Conservation (phyloP, 2,797 vertebrate species). For the Cossypha niveicapilla region DNA sequence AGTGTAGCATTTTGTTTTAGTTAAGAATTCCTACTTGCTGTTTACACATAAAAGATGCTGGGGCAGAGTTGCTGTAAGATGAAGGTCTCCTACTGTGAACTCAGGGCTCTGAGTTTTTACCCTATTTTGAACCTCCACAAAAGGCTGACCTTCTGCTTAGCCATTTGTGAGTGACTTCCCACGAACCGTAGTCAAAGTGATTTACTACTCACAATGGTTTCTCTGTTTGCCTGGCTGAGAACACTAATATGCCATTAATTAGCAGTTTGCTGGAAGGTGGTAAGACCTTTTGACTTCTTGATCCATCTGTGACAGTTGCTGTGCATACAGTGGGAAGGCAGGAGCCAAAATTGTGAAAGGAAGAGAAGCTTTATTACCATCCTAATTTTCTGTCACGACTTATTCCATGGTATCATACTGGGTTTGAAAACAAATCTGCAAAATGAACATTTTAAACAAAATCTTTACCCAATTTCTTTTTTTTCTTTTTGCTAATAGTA, state of each 20-base stretch:
- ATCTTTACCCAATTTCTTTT: not conserved
- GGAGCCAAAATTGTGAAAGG: not conserved
- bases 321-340: not conserved
- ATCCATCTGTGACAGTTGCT: not conserved
- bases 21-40: conserved; percentile 13
- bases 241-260: not conserved
- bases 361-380: not conserved
- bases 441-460: not conserved
- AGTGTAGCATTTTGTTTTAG: not conserved
- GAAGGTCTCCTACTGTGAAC: not conserved
- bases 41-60: conserved; percentile 3
- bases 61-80: not conserved
- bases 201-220: not conserved
- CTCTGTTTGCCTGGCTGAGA: not conserved
- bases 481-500: not conserved
- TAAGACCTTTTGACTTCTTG: not conserved
- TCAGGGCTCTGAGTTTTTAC: not conserved
- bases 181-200: not conserved
- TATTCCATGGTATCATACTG: not conserved
- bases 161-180: not conserved
- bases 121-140: not conserved
- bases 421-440: not conserved
- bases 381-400: not conserved
- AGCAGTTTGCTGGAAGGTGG: not conserved
- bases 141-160: not conserved